A percentile compares a stretch with the other conserved stretches of the same genome.
Evolutionary conservation across 1,140 invertebrate genomes (phyloP).

Genomic region (Diorhabda sublineata): DNA sequence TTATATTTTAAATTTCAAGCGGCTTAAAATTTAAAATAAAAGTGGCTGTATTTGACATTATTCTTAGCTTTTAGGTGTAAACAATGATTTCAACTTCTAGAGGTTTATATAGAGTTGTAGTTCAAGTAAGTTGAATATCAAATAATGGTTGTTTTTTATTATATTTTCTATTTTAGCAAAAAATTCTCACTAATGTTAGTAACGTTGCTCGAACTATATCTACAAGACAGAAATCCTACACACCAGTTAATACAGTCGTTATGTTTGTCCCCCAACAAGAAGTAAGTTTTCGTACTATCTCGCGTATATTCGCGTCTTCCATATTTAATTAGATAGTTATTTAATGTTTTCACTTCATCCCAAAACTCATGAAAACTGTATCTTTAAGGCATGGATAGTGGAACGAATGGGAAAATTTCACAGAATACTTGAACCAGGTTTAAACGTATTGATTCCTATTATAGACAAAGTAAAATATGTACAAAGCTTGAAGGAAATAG

Average conservation of each 20-base stretch:
- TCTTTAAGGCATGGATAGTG: constrained; percentile 88
- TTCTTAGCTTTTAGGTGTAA: not conserved
- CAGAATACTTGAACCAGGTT: constrained; percentile 86
- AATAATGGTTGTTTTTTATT: not conserved
- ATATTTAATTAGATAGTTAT: too few species aligned
- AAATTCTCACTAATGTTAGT: not conserved
- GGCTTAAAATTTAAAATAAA: not conserved
- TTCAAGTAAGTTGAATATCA: not conserved
- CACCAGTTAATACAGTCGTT: constrained; percentile 87
- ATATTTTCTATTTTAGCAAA: not conserved
- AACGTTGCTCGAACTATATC: constrained; percentile 33
- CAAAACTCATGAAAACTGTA: constrained; percentile 15
- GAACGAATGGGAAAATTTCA: constrained; percentile 98
- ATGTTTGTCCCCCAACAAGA: constrained; percentile 99
- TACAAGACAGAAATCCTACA: constrained; percentile 59
- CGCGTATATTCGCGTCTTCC: too few species aligned
- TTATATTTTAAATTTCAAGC: not conserved
- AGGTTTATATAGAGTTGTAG: constrained; percentile 1
- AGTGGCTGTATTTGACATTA: not conserved
- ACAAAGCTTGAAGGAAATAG: constrained; percentile 98
- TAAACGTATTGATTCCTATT: constrained; percentile 91
- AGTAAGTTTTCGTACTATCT: constrained; percentile 50
- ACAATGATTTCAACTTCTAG: constrained; percentile 2
- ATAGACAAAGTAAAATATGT: constrained; percentile 96
- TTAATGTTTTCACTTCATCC: too few species aligned